Percentiles rank a stretch among this genome's conserved stretches.
Conservation (phyloP, 2,113 vertebrate genomes). For the Cyprinodon brontotheroides region DNA sequence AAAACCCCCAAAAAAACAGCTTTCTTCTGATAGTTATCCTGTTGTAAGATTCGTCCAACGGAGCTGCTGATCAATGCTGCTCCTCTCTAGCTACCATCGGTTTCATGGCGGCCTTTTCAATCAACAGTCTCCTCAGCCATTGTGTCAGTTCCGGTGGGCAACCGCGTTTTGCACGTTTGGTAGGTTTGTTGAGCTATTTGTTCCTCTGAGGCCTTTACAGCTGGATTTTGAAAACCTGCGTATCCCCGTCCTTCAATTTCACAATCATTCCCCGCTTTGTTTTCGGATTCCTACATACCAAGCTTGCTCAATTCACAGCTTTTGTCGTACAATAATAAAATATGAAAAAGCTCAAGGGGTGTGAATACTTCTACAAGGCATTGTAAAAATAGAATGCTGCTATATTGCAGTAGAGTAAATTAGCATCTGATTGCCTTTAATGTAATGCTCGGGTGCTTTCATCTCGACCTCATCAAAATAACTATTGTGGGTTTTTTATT, state of each 20-base stretch:
- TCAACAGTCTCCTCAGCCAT: too few relatives aligned
- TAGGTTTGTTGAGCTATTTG: too few relatives aligned
- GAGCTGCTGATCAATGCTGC: too few relatives aligned
- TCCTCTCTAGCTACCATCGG: neutral
- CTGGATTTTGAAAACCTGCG: neutral
- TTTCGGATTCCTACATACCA: neutral
- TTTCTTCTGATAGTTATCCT: neutral
- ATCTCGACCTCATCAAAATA: slow-evolving; percentile 12
- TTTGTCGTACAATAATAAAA: neutral
- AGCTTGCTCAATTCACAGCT: neutral
- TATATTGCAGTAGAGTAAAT: slow-evolving; percentile 26
- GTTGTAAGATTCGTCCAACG: neutral
- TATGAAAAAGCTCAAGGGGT: neutral
- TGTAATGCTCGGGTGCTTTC: slow-evolving; percentile 34
- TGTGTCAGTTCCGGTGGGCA: too few relatives aligned
- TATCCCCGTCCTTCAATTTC: neutral
- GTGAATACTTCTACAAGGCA: too few relatives aligned
- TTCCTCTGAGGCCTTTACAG: too few relatives aligned
- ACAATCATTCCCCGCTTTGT: neutral
- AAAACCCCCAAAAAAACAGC: too few relatives aligned
- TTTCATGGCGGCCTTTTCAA: too few relatives aligned
- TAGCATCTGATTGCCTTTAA: slow-evolving; percentile 41
- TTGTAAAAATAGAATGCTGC: neutral
- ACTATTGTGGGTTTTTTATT: slow-evolving; percentile 9
- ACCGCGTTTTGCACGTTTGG: too few relatives aligned